Percentiles rank a stretch among this genome's conserved stretches.
Conservation (phyloP, 2,797 vertebrate genomes). For the Hirundo rustica region DNA sequence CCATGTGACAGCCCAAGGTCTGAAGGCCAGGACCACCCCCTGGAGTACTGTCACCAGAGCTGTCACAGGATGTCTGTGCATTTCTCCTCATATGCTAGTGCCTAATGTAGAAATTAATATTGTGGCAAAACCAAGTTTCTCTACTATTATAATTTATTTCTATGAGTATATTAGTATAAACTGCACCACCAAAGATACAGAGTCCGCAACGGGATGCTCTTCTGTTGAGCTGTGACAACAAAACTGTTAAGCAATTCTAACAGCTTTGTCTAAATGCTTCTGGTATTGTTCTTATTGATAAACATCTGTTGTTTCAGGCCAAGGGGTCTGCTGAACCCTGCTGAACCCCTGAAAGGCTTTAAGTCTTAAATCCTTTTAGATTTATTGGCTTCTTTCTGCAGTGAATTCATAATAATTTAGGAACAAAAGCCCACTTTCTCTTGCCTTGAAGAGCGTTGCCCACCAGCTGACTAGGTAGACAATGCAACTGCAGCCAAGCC, state of each 20-base stretch:
- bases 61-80: background rate
- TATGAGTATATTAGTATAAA: background rate
- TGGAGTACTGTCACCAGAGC: background rate
- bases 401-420: background rate
- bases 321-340: background rate
- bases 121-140: background rate
- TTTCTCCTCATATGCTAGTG: background rate
- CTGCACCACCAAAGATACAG: background rate
- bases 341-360: background rate
- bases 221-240: background rate
- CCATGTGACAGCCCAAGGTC: background rate
- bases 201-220: background rate
- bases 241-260: background rate
- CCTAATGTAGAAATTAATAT: background rate
- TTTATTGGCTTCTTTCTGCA: background rate
- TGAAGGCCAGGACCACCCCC: background rate
- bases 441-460: background rate
- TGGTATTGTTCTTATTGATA: background rate
- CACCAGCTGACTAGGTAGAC: background rate
- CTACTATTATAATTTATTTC: background rate
- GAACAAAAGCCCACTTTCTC: background rate
- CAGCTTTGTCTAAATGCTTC: background rate
- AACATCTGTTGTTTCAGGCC: background rate
- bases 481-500: background rate
- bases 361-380: background rate